Evolutionary conservation across 2,797 vertebrate genomes (phyloP).

Genomic region (Eremophila alpestris): DNA sequence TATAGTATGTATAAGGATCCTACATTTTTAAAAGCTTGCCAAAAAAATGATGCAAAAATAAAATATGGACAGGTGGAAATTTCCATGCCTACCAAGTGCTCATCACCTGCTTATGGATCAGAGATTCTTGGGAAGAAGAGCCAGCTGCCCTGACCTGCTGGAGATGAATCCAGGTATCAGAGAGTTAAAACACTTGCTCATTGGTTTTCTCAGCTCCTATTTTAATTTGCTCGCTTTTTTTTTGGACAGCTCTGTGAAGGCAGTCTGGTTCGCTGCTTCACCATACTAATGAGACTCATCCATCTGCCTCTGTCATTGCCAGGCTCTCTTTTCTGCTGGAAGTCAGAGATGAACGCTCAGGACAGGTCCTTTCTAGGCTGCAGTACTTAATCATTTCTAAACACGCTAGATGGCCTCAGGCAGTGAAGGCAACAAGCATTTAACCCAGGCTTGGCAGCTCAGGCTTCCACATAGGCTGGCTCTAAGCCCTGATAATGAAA

Average conservation of each 20-base stretch:
- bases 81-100: background rate
- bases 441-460: slow-evolving; percentile 86
- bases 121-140: slow-evolving; percentile 33
- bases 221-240: slow-evolving; percentile 83
- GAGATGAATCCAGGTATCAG: slow-evolving; percentile 74
- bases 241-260: slow-evolving; percentile 86
- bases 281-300: slow-evolving; percentile 90
- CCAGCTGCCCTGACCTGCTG: slow-evolving; percentile 31
- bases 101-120: background rate
- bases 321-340: slow-evolving; percentile 86
- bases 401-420: slow-evolving; percentile 86
- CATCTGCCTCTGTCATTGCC: slow-evolving; percentile 88
- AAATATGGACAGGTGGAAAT: background rate
- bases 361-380: slow-evolving; percentile 88
- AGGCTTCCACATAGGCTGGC: slow-evolving; percentile 75
- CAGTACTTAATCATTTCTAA: slow-evolving; percentile 91
- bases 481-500: slow-evolving; percentile 84
- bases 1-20: background rate
- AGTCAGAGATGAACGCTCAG: slow-evolving; percentile 90
- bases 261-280: slow-evolving; percentile 84
- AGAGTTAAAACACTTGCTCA: slow-evolving; percentile 82
- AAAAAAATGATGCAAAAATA: background rate
- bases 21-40: background rate
- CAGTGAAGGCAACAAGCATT: slow-evolving; percentile 87
- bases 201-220: slow-evolving; percentile 80